These are phyloP conservation scores for Podotricha telesiphe DNA, from an alignment of 2,888 invertebrate genomes.

Conservation along the genomic window DNA sequence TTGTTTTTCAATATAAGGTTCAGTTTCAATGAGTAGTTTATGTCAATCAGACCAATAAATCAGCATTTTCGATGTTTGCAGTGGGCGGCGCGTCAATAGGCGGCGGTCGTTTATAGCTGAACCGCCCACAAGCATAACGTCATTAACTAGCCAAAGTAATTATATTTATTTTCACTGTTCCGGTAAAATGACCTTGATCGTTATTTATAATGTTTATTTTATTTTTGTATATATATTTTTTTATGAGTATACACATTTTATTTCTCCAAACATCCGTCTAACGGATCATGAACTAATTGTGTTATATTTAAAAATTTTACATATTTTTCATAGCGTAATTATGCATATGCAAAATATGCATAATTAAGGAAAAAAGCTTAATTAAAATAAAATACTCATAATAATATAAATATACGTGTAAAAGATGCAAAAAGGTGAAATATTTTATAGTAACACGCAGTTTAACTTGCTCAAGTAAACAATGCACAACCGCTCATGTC, in stretches of 20 bases:
- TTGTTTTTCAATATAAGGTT: constrained; percentile 1
- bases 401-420: neutral
- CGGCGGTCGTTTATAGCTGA: constrained; percentile 46
- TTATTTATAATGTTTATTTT: neutral
- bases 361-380: too few relatives aligned
- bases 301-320: too few relatives aligned
- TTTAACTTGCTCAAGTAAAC: constrained; percentile 46
- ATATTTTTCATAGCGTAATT: too few relatives aligned
- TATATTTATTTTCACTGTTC: constrained; percentile 24
- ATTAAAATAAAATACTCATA: neutral
- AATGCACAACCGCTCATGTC: constrained; percentile 57
- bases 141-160: constrained; percentile 26
- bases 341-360: too few relatives aligned
- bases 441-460: constrained; percentile 35
- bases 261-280: neutral
- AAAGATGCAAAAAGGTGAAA: neutral
- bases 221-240: neutral
- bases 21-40: constrained; percentile 15
- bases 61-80: constrained; percentile 41
- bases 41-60: constrained; percentile 45
- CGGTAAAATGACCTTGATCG: neutral
- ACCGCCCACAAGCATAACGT: constrained; percentile 46
- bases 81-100: constrained; percentile 49
- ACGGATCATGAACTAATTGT: too few relatives aligned
- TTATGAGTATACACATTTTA: neutral